Base-by-base conservation (phyloP, 2,113 vertebrate species). In the Mus spicilegus region DNA sequence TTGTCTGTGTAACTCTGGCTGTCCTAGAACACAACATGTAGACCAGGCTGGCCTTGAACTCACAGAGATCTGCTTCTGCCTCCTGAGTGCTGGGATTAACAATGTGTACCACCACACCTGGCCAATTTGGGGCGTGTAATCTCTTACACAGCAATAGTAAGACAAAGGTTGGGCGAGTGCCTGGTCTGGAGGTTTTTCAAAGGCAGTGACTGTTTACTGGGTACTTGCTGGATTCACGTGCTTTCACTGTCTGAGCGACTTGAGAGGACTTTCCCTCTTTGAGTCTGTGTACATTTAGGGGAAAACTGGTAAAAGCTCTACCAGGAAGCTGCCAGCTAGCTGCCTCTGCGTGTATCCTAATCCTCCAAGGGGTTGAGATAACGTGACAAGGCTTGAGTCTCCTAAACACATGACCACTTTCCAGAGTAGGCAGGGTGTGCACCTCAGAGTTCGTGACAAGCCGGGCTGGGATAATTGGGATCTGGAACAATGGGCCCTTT, bases 141-240 rank as follows among this genome's bases (percentile, higher is more conserved):
- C 86, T 82, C 77, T 56, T 86, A n/a, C 8, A 28, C 33, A 93
- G 42, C 49, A 26, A 56, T 67, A 56, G n/a, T 39, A 42, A 70
- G 58, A 89, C 12, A 46, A 82, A 75, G 10, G 88, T 80, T 75
- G 73, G 54, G 86, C 67, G 89, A 77, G 87, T 20, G 10, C 67
- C 84, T 88, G 42, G 42, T 26, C 46, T 12, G 1, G 86, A 51
- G 84, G 78, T 91, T 96, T 94, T 87, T 91, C 81, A 77, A 96
- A 92, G 88, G 93, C n/a, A 36, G 51, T 12, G 51, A 54, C 51
- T 54, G 19, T 82, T 82, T 72, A 69, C 80, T 95, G 72, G 90
- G 81, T 6, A 24, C n/a, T 92, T 93, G 22, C 69, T 89, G 81
- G 86, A 78, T 67, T 65, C 89, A 30, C 89, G 39, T n/a, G 72